Evolutionary conservation across 2,888 invertebrate species (phyloP), one percentile per base, ranked within the genome.

Genomic region (Rhamnusium bicolor): DNA sequence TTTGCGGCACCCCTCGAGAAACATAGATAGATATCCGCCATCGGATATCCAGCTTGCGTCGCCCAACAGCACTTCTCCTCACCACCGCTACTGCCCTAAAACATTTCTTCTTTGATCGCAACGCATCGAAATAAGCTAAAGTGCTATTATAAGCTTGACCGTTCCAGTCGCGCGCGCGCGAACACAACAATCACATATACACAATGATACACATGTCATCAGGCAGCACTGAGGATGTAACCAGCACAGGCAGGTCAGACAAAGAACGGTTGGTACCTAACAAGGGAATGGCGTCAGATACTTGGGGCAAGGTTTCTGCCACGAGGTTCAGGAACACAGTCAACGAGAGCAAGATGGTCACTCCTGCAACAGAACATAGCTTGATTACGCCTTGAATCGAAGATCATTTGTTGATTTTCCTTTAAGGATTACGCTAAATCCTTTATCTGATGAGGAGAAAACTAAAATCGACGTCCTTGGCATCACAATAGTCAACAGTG

Each of bases 301-400:
- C 98, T 93, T 97, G 98, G 90, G 98, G 98, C 95, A 98, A 96
- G 91, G 98, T 98, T 94, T 98, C 98, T 86, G 98, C 98, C 91
- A 99, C 98, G 93, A 98, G 95, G 93, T 98, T 97, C 92, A 98
- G 96, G 93, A 99, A 99, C 92, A 99, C 98, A 92, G 98, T 98
- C 93, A 99, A 95, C 91, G 98, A 98, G 90, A 99, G 96, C 91
- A 98, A 95, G 92, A 98, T 98, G 92, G 98, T 98, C 92, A 98
- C 97, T 92, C 98, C 98, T 98, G 95, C 90, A 95, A 95, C 92
- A 93, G 91, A 91, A 91, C 89, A 91, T 87, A 91, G 86, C 87
- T 89, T 91, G 90, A 91, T 90, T 90, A 89, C 83, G 82, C 82
- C 81, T 72, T 76, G 78, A 65, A 67, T 67, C 56, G 56, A 65